A percentile compares a stretch with the other conserved stretches of the same genome.
Evolutionary conservation across 2,888 invertebrate genomes (phyloP).

Genomic region (Smittia aterrima): DNA sequence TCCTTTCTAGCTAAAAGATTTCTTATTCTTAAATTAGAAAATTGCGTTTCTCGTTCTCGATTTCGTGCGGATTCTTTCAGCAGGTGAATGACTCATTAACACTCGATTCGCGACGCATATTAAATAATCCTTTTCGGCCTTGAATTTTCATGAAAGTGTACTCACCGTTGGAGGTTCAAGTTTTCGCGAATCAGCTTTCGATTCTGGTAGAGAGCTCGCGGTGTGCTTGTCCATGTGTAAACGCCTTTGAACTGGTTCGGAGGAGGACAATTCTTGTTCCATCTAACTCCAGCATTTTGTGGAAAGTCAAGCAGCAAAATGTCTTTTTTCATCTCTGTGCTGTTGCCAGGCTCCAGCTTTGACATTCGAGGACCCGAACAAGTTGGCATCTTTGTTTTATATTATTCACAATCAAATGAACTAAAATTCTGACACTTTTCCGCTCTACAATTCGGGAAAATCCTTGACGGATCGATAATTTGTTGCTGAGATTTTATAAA

Average conservation of each 20-base stretch:
- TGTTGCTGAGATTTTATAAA: not conserved
- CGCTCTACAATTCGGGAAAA: not conserved
- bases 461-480: not conserved
- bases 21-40: constrained; percentile 11
- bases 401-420: not conserved
- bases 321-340: constrained; percentile 22
- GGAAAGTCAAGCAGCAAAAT: constrained; percentile 43
- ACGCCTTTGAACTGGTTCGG: constrained; percentile 47
- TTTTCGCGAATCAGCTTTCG: constrained; percentile 45
- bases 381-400: constrained; percentile 44
- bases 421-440: not conserved
- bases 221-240: constrained; percentile 54
- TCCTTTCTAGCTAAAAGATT: too few species aligned
- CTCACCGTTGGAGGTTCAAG: constrained; percentile 35
- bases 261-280: constrained; percentile 46
- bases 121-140: not conserved
- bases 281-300: constrained; percentile 37
- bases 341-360: constrained; percentile 41
- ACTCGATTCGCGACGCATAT: not conserved
- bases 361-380: constrained; percentile 43
- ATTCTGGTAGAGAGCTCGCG: constrained; percentile 49
- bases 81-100: constrained; percentile 16
- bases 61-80: not conserved
- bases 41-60: constrained; percentile 7
- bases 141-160: not conserved